Evolutionary conservation across 2,113 vertebrate genomes (phyloP), one percentile per base, ranked within the genome.

Genomic region (Barbus barbus): DNA sequence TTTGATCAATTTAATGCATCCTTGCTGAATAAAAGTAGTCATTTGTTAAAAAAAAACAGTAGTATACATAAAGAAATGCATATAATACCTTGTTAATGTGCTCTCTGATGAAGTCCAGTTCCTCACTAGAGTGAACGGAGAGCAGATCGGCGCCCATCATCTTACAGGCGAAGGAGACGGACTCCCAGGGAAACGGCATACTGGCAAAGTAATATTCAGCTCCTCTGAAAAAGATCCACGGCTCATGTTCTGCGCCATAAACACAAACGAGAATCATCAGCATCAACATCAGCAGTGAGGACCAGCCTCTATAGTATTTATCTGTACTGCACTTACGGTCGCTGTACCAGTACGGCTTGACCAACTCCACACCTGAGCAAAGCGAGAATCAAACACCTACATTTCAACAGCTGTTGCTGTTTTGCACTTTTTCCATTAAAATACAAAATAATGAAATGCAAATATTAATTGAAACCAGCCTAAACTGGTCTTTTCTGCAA

Each of bases 291-390:
- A 75, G 24, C 3, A 83, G 22, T 38, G 7, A 6, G 51, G 67
- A 38, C 56, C 26, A 87, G 22, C 38, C 4, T 82, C 12, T 46
- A 33, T 8, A 33, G 9, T 14, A n/a, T 33, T 80, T 20, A 48
- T 0, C 9, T n/a, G 8, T 56, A 36, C 46, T 63, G n/a, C 81
- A 92, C 96, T 94, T 95, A 99, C 98, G 95, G 61, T 94, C 88
- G 3, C 92, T 93, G 92, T 97, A 98, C 97, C 97, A 98, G 16
- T 92, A 87, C 1, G 97, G 96, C 86, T 92, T 95, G 51, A 90
- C 94, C 85, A 96, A 94, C 89, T 91, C 91, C 83, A 95, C 90
- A 92, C 96, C 97, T 99, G 90, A 28, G 92, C 92, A 88, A 89
- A 53, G 0, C 26, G 3, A 58, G 2, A 74, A n/a, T 71, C 36